Evolutionary conservation across 2,888 invertebrate genomes (phyloP), one percentile per base, ranked within the genome.

Genomic region (Drosophila acutilabella): DNA sequence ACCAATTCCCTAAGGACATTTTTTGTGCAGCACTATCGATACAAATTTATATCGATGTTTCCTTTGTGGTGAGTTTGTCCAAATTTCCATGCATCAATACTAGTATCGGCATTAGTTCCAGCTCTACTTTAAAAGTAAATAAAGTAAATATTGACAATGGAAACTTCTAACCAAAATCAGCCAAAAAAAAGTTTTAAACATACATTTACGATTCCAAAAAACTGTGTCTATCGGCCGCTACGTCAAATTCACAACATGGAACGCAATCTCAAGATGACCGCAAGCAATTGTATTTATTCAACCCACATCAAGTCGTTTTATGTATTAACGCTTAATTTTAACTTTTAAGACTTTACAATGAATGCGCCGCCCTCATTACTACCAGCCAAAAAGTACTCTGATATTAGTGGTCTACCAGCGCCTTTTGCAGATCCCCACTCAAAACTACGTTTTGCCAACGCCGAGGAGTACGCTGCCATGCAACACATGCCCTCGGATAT

Each of bases 361-460:
- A 98, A 98, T 92, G 97, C 98, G 26, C 98, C 98, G 11, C 98
- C 98, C 41, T 96, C 97, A 40, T 96, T 98, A 90, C 95, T 95
- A 90, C 98, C 98, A 4, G 95, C 97, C 0, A 98, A 98, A 90
- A 98, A 98, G 88, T 98, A 98, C 92, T 98, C 98, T 0, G 98
- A 98, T 90, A 95, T 98, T 72, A 97, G 97, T 59, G 98, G 98
- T 0, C 92, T 98, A 36, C 95, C 96, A 45, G 96, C 98, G 23
- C 96, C 96, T 13, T 98, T 98, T 89, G 96, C 96, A 76, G 98
- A 98, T 93, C 97, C 98, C 4, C 97, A 97, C 90, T 97, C 97
- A 0, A 97, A 98, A 90, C 93, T 98, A 6, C 94, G 96, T 74
- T 98, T 95, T 91, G 95, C 97, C 52, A 96, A 96, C 91, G 94